Base-by-base conservation (phyloP, 1,140 invertebrate species). In the Nylanderia fulva region DNA sequence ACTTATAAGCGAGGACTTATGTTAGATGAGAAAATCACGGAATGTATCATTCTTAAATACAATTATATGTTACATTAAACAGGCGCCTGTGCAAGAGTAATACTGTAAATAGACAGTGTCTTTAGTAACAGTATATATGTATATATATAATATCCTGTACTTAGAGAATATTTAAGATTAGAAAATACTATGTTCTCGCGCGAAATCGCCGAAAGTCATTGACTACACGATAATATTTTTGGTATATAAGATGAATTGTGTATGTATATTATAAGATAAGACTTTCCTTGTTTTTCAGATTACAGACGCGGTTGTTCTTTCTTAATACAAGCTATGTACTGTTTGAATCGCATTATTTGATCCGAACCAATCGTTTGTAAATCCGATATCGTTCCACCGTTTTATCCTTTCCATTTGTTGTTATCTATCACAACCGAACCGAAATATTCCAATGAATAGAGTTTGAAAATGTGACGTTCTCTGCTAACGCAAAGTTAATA, bases 221-320 rank as follows among this genome's bases (percentile, higher is more conserved):
- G 21, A 63, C 15, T 15, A 18, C 24, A 27, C 15, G 13, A 21
- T 61, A 36, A 24, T 42, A 13, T 42, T 74, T 58, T 64, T 79
- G 13, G 9, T 36, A n/a, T 66, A 52, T 68, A 79, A 79, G 60
- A 66, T 29, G 24, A 76, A 66, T 79, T 36, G n/a, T 36, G n/a
- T 45, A 63, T 64, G 15, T 13, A 48, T 77, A 48, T 45, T 33
- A 29, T 21, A 29, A 69, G 36, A 18, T 66, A 79, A 77, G n/a
- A 79, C n/a, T 52, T 79, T 79, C 42, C 75, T 52, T 48, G 42
- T 68, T 77, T 68, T 42, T 60, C 15, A 39, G 8, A 77, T 21
- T 45, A n/a, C 13, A n/a, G n/a, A 48, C 39, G 15, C 7, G 21
- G 7, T 2, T 7, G 6, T 77, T 15, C 42, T n/a, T 18, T 75